Evolutionary conservation across 2,797 vertebrate genomes (phyloP), one percentile per base, ranked within the genome.

Genomic region (Cirrhinus molitorella): DNA sequence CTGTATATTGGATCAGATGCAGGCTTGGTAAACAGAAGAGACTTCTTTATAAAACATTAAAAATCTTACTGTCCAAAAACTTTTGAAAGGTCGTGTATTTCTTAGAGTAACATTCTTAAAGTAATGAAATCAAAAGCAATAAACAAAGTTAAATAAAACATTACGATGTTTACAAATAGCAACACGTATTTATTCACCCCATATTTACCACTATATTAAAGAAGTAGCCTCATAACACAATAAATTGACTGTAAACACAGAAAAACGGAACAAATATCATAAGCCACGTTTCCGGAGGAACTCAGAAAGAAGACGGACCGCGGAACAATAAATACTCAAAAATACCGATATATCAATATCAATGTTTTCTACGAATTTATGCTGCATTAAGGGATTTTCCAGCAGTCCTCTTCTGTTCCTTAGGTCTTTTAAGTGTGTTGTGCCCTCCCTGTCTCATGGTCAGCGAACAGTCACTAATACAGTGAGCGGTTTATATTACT

Each of bases 181-280:
- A 63, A 28, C 5, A 63, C 25, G 16, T 63, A 6, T 12, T 63
- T 28, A 28, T 28, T 16, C 8, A 28, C 13, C 14, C 23, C 5
- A 61, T 63, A 63, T 31, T 28, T 28, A 63, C 12, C 23, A n/a
- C n/a, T n/a, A n/a, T n/a, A n/a, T 28, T 25, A 25, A 1, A 59
- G 23, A 59, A 25, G 23, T 13, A 14, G 23, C 23, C 7, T 5
- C 5, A 59, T 14, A 13, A 59, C 23, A 13, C 23, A 19, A 19
- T 3, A 31, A 49, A 47, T 8, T 9, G 9, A 13, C 5, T 31
- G 45, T 31, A 17, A 57, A 14, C 71, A 37, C 19, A 78, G 65
- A n/a, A 47, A 59, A n/a, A 51, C 57, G 80, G 80, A 82, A 82
- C 80, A 40, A 82, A 49, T 37, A 17, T 72, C 21, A 37, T 17